Evolutionary conservation across 2,888 invertebrate species (phyloP).

Genomic region (Andrena praecox): DNA sequence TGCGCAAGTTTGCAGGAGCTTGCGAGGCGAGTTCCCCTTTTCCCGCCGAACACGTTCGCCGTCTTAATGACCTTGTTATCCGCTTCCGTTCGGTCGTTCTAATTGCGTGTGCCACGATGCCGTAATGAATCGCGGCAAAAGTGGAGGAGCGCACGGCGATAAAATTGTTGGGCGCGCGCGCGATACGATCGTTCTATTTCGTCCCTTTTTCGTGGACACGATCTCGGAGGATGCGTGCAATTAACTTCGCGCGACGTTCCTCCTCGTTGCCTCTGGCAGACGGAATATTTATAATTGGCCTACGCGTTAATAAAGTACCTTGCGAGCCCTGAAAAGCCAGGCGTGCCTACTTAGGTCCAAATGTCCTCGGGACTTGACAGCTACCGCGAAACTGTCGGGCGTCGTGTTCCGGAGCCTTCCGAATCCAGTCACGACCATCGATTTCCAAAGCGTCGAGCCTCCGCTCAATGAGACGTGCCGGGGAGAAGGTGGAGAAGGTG

Average conservation of each 20-base stretch:
- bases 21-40: background rate
- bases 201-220: constrained; percentile 25
- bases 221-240: constrained; percentile 8
- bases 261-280: background rate
- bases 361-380: background rate
- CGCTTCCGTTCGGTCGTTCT: constrained; percentile 50
- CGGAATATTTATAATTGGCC: constrained; percentile 3
- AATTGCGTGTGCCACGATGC: constrained; percentile 21
- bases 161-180: constrained; percentile 1
- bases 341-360: background rate
- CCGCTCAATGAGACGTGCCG: constrained; percentile 68
- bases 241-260: constrained; percentile 22
- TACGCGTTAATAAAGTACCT: background rate
- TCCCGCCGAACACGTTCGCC: constrained; percentile 27
- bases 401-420: constrained; percentile 9
- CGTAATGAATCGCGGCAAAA: constrained; percentile 19
- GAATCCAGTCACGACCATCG: constrained; percentile 53
- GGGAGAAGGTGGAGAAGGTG: constrained; percentile 33
- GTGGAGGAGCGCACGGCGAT: constrained; percentile 4
- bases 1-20: background rate
- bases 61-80: constrained; percentile 54
- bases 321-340: too few species aligned
- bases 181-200: constrained; percentile 18
- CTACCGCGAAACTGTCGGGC: background rate
- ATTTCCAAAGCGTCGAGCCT: constrained; percentile 60